These are phyloP conservation scores for Dendrocincla tyrannina DNA, from an alignment of 2,797 vertebrate species.

Conservation along the genomic window DNA sequence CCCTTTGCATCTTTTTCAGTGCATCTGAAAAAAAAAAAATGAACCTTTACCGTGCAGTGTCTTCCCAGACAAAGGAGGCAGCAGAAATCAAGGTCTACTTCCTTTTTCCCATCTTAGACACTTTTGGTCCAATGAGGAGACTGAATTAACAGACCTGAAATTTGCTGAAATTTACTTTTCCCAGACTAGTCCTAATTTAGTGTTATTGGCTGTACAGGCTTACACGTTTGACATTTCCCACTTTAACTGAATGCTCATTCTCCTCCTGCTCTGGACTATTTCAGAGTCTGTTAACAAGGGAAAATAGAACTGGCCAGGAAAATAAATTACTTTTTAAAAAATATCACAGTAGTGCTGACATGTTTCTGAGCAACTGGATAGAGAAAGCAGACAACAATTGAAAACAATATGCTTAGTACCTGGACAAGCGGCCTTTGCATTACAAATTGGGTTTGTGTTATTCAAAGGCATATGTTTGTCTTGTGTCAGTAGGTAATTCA, in stretches of 20 bases:
- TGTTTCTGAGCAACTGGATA: conserved; percentile 23
- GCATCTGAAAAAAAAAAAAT: not conserved
- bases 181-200: not conserved
- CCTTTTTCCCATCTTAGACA: not conserved
- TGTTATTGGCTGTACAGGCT: not conserved
- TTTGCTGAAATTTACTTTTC: not conserved
- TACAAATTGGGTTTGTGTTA: not conserved
- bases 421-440: not conserved
- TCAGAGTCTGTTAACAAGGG: conserved; percentile 37
- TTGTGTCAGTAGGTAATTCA: not conserved
- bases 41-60: not conserved
- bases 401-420: not conserved
- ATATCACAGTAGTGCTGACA: conserved; percentile 29
- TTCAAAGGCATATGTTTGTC: not conserved
- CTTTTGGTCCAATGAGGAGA: not conserved
- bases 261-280: conserved; percentile 24
- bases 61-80: not conserved
- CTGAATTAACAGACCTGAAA: not conserved
- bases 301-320: conserved; percentile 50
- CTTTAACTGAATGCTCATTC: conserved; percentile 41
- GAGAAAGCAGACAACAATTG: not conserved
- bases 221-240: conserved; percentile 27
- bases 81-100: not conserved
- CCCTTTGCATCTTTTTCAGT: not conserved
- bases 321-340: conserved; percentile 60